phyloP scores from a whole-genome alignment of 2,888 invertebrate species.

The Liodrosophila aerea region DNA sequence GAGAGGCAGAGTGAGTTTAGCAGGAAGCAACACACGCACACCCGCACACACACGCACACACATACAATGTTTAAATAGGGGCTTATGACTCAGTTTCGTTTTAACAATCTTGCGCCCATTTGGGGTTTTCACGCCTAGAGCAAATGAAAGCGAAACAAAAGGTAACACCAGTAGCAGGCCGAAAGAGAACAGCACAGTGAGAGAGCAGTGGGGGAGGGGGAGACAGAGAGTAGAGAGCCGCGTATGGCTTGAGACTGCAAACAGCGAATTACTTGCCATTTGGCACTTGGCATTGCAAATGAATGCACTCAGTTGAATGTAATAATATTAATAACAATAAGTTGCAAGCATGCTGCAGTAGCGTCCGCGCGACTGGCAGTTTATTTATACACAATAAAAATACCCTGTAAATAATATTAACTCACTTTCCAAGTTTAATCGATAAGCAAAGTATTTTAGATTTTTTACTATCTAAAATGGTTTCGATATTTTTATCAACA shows the following conservation, averaged over 20 bases:
- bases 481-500: no score
- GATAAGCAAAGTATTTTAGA: no score
- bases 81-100: conserved; percentile 29
- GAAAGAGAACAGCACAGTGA: no score
- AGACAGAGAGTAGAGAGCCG: not conserved
- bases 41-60: not conserved
- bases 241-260: not conserved
- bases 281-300: conserved; percentile 9
- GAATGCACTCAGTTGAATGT: conserved; percentile 19
- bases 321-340: not conserved
- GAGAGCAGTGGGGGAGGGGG: not conserved
- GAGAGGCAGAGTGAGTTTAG: conserved; percentile 1
- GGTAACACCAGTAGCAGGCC: no score
- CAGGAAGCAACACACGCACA: conserved; percentile 17
- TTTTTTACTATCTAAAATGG: no score
- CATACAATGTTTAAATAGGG: not conserved
- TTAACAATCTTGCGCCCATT: not conserved
- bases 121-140: no score
- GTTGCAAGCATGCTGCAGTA: not conserved
- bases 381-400: no score
- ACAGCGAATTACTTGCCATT: no score
- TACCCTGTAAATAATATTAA: not conserved
- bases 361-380: not conserved
- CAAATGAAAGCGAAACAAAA: no score
- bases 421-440: not conserved